Percentiles rank a stretch among this genome's conserved stretches.
Conservation (phyloP, 2,797 vertebrate genomes). For the Lycodopsis pacificus region DNA sequence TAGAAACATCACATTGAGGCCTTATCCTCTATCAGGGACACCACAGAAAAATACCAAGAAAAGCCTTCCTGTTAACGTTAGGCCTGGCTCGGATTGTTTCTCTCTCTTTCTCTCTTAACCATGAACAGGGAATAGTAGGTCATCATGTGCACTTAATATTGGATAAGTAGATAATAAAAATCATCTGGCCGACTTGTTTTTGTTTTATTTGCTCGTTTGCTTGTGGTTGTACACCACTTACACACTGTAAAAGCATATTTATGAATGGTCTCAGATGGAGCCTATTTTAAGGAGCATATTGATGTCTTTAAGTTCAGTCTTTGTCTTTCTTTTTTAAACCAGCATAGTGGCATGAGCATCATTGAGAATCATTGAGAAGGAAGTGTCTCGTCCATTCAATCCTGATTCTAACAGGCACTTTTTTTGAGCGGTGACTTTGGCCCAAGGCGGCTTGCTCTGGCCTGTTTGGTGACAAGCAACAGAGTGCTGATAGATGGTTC, state of each 20-base stretch:
- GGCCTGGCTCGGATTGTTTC: conserved; percentile 4
- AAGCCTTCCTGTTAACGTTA: neutral
- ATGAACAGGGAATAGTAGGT: conserved; percentile 22
- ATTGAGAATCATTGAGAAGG: conserved; percentile 28
- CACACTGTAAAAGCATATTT: conserved; percentile 6
- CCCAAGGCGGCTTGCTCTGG: conserved; percentile 50
- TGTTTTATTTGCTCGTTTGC: conserved; percentile 36
- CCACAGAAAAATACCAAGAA: neutral
- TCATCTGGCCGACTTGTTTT: conserved; percentile 29
- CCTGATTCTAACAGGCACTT: conserved; percentile 44
- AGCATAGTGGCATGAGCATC: conserved; percentile 15
- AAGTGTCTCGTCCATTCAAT: conserved; percentile 43
- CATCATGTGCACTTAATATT: conserved; percentile 17
- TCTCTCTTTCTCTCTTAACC: conserved; percentile 3
- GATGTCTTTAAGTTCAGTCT: conserved; percentile 2
- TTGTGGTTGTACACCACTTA: conserved; percentile 17
- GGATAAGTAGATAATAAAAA: conserved; percentile 44
- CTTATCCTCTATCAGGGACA: neutral
- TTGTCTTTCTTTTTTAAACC: conserved; percentile 9
- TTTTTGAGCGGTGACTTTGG: conserved; percentile 54
- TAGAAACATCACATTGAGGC: conserved; percentile 3
- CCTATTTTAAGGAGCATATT: conserved; percentile 11
- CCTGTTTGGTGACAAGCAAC: conserved; percentile 65
- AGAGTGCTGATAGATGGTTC: conserved; percentile 79
- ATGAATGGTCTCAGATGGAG: conserved; percentile 20